Evolutionary conservation across 64 coral and sea anemone genomes (phyloP), one percentile per base, ranked within the genome.

Genomic region (Montipora efflorescens): DNA sequence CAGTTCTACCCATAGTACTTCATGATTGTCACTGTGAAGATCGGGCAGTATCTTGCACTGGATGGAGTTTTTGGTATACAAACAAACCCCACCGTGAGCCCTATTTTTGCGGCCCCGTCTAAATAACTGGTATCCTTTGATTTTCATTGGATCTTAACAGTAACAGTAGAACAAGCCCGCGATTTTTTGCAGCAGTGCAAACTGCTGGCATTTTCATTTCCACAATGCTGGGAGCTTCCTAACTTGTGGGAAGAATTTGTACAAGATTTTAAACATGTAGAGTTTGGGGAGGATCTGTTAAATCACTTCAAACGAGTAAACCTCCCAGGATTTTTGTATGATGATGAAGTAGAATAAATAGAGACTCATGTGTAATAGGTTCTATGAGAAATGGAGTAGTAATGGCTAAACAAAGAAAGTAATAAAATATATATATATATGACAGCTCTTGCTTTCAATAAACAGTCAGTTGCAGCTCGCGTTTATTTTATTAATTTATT

Each of bases 181-280:
- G 28, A 28, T 28, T 1, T 28, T 28, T 28, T 28, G 28, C 28
- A 16, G 10, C 61, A 9, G 2, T 66, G 61, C 61, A 66, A 66
- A 3, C 16, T 66, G 61, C 61, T 66, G 61, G 61, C 61, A 16
- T 66, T 66, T 66, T 66, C 61, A 66, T 66, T 66, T 66, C 16
- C 61, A 66, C 61, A 3, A 66, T 66, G 61, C 16, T 66, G 61
- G 61, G 61, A 4, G 61, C 61, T 16, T 66, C 61, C 61, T 66
- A 66, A 66, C 61, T 66, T 66, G 61, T 66, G 61, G 61, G 61
- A 66, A 66, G 61, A 66, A 66, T 66, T 66, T 66, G 61, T 66
- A 66, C 61, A 66, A 66, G 2, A 66, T 66, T 66, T 66, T 66
- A 66, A 66, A 66, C 61, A 66, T 66, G 61, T 66, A 66, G 61